Conservation (phyloP, 2,797 vertebrate genomes). For the Propithecus deckenii region DNA sequence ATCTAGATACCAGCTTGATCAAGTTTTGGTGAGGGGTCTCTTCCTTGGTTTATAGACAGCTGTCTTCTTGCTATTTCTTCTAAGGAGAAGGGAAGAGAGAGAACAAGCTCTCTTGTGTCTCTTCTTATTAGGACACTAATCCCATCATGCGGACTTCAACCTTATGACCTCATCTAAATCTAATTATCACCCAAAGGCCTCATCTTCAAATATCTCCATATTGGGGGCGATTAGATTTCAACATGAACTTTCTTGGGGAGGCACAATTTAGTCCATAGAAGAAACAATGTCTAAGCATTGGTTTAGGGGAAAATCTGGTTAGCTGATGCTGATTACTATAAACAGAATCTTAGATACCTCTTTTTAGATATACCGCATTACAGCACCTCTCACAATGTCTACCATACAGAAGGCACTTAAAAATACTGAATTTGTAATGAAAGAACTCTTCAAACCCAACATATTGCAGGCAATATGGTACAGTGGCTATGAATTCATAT, state of each 20-base stretch:
- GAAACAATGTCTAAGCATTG: neutral
- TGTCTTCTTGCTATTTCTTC: neutral
- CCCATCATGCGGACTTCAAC: accelerated
- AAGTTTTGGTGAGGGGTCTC: accelerated
- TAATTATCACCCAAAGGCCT: neutral
- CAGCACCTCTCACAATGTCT: neutral
- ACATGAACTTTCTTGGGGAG: neutral
- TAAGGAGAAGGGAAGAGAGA: neutral
- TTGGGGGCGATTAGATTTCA: neutral
- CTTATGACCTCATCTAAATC: neutral
- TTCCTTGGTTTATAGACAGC: neutral
- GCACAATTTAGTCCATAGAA: neutral
- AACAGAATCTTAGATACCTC: neutral
- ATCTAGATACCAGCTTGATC: neutral
- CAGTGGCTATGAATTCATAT: neutral
- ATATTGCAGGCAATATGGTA: neutral
- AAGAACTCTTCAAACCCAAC: neutral
- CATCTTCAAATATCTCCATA: neutral
- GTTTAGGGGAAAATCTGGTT: neutral
- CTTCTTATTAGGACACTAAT: neutral
- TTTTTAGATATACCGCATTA: neutral
- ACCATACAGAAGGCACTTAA: neutral
- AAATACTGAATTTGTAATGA: neutral
- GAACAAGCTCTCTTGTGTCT: neutral
- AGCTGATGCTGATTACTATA: neutral